These are phyloP conservation scores for Vireo altiloquus DNA, from an alignment of 2,113 vertebrate species.

Conservation along the genomic window DNA sequence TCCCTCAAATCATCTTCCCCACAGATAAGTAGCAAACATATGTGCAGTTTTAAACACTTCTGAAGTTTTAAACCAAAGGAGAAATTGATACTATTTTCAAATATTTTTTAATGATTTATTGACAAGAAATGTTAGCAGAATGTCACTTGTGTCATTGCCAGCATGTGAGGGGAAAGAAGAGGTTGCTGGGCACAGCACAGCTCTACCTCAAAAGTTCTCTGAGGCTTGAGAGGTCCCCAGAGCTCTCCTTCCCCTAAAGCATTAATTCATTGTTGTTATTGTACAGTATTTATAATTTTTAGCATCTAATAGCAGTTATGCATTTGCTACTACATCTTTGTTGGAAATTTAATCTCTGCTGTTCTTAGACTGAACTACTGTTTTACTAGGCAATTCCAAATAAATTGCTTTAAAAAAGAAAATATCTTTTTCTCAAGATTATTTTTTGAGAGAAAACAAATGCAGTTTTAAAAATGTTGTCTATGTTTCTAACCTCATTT, in stretches of 20 bases:
- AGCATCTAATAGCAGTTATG: not conserved
- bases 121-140: not conserved
- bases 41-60: not conserved
- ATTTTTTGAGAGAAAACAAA: not conserved
- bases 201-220: not conserved
- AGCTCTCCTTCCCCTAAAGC: not conserved
- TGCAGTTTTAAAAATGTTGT: not conserved
- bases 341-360: not conserved
- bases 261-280: not conserved
- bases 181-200: not conserved
- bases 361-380: not conserved
- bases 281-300: not conserved
- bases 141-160: not conserved
- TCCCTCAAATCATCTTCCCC: not conserved
- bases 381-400: not conserved
- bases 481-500: not conserved
- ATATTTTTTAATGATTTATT: not conserved
- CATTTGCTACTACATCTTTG: not conserved
- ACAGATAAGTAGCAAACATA: not conserved
- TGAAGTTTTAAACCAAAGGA: not conserved
- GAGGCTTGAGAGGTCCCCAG: fast-evolving
- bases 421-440: not conserved
- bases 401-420: not conserved
- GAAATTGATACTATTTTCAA: not conserved
- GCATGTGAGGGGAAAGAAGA: not conserved